Conservation (phyloP, 37 sponge, comb jelly and placozoan species). For the Sycon ciliatum region DNA sequence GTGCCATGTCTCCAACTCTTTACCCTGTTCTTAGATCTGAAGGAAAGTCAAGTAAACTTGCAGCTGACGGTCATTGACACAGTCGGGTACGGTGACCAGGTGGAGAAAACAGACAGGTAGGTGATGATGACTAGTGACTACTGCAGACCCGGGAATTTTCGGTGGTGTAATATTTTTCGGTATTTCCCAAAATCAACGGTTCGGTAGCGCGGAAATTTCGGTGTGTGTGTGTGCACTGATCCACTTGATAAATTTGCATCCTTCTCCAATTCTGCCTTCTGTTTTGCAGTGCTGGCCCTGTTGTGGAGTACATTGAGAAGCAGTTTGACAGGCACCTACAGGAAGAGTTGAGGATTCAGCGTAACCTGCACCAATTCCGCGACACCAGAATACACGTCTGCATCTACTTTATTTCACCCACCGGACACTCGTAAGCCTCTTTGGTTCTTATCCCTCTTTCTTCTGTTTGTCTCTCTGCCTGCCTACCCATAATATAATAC, state of each 20-base stretch:
- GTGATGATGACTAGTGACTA: not conserved
- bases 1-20: no score
- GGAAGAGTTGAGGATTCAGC: constrained; percentile 81
- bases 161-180: no score
- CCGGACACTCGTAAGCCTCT: constrained; percentile 80
- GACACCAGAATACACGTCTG: constrained; percentile 88
- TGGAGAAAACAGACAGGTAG: constrained; percentile 80
- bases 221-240: no score
- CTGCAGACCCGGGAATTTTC: no score
- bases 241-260: no score
- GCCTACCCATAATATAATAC: no score
- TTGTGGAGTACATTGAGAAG: constrained; percentile 68
- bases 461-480: no score
- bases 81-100: constrained; percentile 90
- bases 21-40: constrained; percentile 32
- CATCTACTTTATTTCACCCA: constrained; percentile 83
- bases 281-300: constrained; percentile 42
- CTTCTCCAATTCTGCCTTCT: no score
- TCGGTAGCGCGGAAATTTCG: no score
- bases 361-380: constrained; percentile 63
- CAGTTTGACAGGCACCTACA: constrained; percentile 79
- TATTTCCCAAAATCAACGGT: no score
- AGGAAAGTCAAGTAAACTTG: constrained; percentile 84
- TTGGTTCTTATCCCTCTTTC: no score
- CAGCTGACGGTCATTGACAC: constrained; percentile 84